phyloP scores from a whole-genome alignment of 1,140 invertebrate genomes.

The Heliothis virescens region DNA sequence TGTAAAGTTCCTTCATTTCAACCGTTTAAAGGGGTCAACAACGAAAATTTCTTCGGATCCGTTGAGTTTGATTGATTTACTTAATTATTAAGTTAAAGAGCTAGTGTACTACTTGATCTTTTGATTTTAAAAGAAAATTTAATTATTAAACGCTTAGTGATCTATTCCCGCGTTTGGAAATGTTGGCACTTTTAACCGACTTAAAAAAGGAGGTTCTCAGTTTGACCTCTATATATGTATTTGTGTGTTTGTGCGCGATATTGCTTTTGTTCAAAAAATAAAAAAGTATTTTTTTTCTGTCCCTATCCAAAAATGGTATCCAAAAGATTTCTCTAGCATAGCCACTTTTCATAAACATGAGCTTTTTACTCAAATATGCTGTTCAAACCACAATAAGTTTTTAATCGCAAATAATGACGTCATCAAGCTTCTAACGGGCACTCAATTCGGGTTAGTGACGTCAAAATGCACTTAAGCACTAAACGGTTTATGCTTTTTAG shows the following conservation, averaged over 20 bases:
- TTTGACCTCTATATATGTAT: too few relatives aligned
- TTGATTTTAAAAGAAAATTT: too few relatives aligned
- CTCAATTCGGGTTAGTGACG: conserved; percentile 8
- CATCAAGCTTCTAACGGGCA: conserved; percentile 14
- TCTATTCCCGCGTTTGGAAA: too few relatives aligned
- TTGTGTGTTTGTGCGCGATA: too few relatives aligned
- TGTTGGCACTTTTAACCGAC: too few relatives aligned
- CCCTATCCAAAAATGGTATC: background rate
- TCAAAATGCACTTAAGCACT: conserved; percentile 42
- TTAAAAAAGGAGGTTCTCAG: too few relatives aligned
- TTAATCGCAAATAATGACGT: conserved; percentile 4
- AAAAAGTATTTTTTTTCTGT: too few relatives aligned
- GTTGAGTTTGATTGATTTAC: too few relatives aligned
- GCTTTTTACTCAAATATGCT: background rate
- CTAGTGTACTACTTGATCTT: too few relatives aligned
- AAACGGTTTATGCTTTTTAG: conserved; percentile 40
- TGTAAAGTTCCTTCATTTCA: background rate
- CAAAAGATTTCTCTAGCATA: background rate
- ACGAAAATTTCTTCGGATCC: background rate
- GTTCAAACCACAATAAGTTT: conserved; percentile 18
- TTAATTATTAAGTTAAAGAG: too few relatives aligned
- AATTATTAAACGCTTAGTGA: too few relatives aligned
- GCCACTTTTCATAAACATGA: conserved; percentile 3
- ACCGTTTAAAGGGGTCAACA: background rate
- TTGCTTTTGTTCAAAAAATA: too few relatives aligned